phyloP scores from a whole-genome alignment of 2,888 invertebrate species.

The Lamproptera curius region DNA sequence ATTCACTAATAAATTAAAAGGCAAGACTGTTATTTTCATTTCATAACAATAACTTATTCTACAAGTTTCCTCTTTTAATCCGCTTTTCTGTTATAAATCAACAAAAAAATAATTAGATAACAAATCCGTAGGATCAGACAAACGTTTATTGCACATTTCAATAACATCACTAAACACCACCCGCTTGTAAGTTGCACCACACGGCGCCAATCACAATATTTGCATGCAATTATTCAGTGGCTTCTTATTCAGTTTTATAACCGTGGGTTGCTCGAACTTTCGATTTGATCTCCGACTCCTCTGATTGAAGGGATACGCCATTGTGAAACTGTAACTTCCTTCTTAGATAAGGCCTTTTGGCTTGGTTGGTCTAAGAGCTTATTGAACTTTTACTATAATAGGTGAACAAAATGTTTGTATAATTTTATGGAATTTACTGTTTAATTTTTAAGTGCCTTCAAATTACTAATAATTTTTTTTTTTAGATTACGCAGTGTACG shows the following conservation, averaged over 20 bases:
- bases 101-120: background rate
- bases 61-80: no score
- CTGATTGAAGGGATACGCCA: conserved; percentile 22
- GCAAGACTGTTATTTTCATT: background rate
- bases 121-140: background rate
- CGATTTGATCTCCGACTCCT: conserved; percentile 27
- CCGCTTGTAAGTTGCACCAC: background rate
- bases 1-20: background rate
- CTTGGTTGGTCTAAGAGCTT: no score
- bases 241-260: conserved; percentile 17
- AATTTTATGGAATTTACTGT: no score
- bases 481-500: no score
- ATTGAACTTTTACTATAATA: no score
- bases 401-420: no score
- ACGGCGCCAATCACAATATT: conserved; percentile 14
- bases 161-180: background rate
- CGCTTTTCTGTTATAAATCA: no score
- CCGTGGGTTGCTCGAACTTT: conserved; percentile 14
- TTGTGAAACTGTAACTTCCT: conserved; percentile 22
- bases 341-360: conserved; percentile 10
- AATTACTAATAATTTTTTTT: no score
- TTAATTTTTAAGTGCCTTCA: no score
- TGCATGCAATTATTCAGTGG: conserved; percentile 29
- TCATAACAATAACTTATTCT: background rate
- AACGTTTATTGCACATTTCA: background rate